Percentiles rank a stretch among this genome's conserved stretches.
These are phyloP conservation scores for Rynchops niger DNA, from an alignment of 2,113 vertebrate species.

Conservation along the genomic window DNA sequence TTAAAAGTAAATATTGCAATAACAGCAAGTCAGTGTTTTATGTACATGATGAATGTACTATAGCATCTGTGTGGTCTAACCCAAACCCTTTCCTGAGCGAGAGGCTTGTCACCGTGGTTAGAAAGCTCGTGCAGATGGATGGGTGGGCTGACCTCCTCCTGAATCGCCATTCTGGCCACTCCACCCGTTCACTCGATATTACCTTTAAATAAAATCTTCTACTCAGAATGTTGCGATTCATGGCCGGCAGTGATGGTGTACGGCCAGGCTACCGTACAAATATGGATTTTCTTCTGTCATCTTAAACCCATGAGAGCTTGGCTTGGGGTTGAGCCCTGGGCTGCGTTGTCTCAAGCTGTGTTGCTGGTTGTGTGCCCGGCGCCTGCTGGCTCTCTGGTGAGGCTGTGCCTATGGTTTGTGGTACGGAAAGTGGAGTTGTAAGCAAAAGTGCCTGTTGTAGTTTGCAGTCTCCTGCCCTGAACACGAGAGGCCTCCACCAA, in stretches of 20 bases:
- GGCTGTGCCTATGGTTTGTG: neutral
- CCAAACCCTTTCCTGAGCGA: neutral
- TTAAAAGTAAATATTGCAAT: neutral
- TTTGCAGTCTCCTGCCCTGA: neutral
- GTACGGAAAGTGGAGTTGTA: neutral
- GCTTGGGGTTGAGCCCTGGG: neutral
- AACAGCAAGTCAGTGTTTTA: neutral
- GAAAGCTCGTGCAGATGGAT: neutral
- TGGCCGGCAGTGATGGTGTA: neutral
- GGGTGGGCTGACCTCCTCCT: neutral
- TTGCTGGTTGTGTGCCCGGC: neutral
- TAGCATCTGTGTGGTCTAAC: neutral
- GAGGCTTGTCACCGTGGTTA: neutral
- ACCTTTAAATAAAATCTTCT: neutral
- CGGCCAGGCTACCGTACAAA: neutral
- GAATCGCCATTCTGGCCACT: neutral
- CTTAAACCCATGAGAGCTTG: neutral
- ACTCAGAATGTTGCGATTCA: neutral
- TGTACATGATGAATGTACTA: neutral
- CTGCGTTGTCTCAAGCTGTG: neutral
- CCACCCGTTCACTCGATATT: neutral
- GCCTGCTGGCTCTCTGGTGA: neutral
- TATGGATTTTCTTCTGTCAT: neutral
- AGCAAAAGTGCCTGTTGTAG: neutral
- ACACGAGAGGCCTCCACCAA: neutral